phyloP scores from a whole-genome alignment of 35 echinoderm and acorn worm species.

The Stichopus chloronotus region DNA sequence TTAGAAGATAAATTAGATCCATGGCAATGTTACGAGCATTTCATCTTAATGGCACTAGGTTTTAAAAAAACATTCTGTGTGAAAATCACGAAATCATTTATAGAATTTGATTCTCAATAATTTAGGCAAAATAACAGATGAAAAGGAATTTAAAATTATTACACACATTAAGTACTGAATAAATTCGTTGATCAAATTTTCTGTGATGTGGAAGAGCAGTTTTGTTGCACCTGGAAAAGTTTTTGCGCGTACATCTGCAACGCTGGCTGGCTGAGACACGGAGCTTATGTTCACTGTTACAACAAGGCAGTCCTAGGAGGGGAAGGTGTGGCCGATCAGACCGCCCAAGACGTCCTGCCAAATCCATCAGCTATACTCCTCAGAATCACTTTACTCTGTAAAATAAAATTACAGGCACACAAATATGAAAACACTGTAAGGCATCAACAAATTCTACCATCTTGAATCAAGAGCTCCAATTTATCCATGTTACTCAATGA shows the following conservation, averaged over 20 bases:
- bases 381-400: slow-evolving; percentile 55
- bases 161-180: slow-evolving; percentile 29
- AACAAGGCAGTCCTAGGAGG: neutral
- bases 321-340: neutral
- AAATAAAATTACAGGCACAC: neutral
- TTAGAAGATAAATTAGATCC: neutral
- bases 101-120: neutral
- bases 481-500: no score
- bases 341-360: slow-evolving; percentile 41
- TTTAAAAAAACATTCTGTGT: neutral
- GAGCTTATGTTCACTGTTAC: no score
- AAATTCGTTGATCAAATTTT: neutral
- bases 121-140: neutral
- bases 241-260: neutral
- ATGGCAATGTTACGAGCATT: slow-evolving; percentile 6
- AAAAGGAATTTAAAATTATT: slow-evolving; percentile 2
- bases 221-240: neutral
- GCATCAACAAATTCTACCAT: no score
- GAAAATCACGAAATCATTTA: neutral
- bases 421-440: no score
- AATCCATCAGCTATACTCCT: slow-evolving; percentile 54
- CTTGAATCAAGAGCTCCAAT: no score
- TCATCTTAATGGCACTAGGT: neutral
- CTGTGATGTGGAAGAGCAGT: neutral
- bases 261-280: no score